phyloP scores from a whole-genome alignment of 2,888 invertebrate genomes.

The Anthophora plumipes region DNA sequence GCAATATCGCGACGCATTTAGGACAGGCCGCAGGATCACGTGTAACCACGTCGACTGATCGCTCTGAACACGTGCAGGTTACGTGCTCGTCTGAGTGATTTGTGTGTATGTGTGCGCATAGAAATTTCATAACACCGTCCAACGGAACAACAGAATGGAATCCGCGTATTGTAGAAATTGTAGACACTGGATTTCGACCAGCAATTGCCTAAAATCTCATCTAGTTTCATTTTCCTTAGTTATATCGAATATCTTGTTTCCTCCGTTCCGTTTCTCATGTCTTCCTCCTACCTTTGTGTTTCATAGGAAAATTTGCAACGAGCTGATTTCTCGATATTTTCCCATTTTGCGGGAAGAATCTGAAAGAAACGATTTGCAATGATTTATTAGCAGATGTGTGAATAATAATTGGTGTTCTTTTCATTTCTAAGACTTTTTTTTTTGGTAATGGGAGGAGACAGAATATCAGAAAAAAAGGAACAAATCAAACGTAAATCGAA shows the following conservation, averaged over 20 bases:
- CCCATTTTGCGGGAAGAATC: no score
- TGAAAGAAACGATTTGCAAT: no score
- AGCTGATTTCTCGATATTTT: no score
- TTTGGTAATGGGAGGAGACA: no score
- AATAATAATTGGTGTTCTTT: no score
- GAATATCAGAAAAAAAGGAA: background rate
- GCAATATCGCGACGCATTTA: conserved; percentile 69
- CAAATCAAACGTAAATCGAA: background rate
- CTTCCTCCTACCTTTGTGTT: no score
- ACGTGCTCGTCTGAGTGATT: conserved; percentile 32
- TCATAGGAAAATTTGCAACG: background rate
- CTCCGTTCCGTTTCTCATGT: background rate
- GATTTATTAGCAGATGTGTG: no score
- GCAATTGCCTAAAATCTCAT: background rate
- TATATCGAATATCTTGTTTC: background rate
- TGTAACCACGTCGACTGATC: conserved; percentile 43
- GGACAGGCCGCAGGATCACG: conserved; percentile 46
- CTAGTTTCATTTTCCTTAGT: background rate
- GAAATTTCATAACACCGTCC: conserved; percentile 58
- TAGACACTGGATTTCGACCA: background rate
- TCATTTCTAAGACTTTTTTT: no score
- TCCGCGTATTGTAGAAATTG: background rate
- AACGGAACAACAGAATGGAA: background rate
- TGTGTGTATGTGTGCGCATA: conserved; percentile 19
- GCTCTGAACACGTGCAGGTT: conserved; percentile 43